A percentile compares a stretch with the other conserved stretches of the same genome.
Evolutionary conservation across 2,113 vertebrate genomes (phyloP).

Genomic region (Hassar affinis): DNA sequence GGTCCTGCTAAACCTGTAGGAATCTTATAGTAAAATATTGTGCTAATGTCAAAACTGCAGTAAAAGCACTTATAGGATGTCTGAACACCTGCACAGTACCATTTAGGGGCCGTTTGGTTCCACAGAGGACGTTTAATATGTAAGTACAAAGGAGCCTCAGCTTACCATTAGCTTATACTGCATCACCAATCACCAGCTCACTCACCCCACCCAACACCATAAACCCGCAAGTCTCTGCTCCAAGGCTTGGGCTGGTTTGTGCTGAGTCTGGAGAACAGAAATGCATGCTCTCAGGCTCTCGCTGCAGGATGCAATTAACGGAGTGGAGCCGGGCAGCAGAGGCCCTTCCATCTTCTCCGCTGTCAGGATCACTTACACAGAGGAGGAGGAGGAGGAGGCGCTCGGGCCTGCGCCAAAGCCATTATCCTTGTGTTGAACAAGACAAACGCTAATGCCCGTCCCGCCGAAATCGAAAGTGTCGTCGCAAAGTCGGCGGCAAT

Average conservation of each 20-base stretch:
- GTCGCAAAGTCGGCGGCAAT: constrained; percentile 38
- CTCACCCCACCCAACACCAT: background rate
- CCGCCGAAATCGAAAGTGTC: constrained; percentile 48
- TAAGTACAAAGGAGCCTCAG: constrained; percentile 18
- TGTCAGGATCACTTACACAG: constrained; percentile 51
- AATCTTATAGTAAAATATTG: background rate
- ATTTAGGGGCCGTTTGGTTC: background rate
- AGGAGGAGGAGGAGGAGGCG: constrained; percentile 39
- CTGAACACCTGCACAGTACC: constrained; percentile 10
- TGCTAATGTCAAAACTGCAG: background rate
- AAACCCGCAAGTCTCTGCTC: constrained; percentile 25
- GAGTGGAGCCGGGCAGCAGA: constrained; percentile 27
- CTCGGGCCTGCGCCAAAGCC: constrained; percentile 38
- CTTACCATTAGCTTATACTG: background rate
- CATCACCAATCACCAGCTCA: constrained; percentile 30
- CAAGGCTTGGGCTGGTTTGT: constrained; percentile 39
- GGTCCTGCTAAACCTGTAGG: constrained; percentile 4
- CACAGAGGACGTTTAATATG: constrained; percentile 17
- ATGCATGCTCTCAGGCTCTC: constrained; percentile 17
- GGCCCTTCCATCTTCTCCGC: constrained; percentile 46
- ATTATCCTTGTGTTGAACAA: constrained; percentile 56
- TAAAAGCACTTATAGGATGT: background rate
- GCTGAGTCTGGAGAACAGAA: constrained; percentile 50
- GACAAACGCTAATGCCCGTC: constrained; percentile 53
- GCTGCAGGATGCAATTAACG: constrained; percentile 42